These are phyloP conservation scores for Gymnosoma rotundatum DNA, from an alignment of 2,888 invertebrate species.

Conservation along the genomic window DNA sequence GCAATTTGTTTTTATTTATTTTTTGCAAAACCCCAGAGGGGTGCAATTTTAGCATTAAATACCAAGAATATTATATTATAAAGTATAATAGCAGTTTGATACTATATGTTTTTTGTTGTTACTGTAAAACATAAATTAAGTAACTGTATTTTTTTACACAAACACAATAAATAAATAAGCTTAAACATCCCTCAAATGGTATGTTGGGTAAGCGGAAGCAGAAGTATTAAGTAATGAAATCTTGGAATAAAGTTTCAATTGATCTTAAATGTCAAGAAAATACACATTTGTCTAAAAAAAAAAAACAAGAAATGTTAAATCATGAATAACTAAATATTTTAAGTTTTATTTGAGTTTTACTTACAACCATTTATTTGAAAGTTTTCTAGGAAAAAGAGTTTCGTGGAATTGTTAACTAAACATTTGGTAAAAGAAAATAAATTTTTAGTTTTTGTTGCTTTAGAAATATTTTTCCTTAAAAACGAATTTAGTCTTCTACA, in stretches of 20 bases:
- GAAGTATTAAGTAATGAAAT: slow-evolving; percentile 1
- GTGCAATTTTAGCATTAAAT: slow-evolving; percentile 17
- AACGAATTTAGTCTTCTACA: slow-evolving; percentile 28
- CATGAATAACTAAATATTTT: too few relatives aligned
- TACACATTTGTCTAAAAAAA: too few relatives aligned
- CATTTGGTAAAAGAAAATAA: background rate
- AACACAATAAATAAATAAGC: slow-evolving; percentile 25
- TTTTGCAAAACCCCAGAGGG: slow-evolving; percentile 39
- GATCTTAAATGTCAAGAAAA: background rate
- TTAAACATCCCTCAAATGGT: slow-evolving; percentile 44
- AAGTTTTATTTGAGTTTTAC: too few relatives aligned
- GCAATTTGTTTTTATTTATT: slow-evolving; percentile 25
- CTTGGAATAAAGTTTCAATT: background rate
- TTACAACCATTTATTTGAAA: too few relatives aligned
- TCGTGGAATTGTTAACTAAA: too few relatives aligned
- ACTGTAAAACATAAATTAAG: slow-evolving; percentile 63
- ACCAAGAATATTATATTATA: slow-evolving; percentile 31
- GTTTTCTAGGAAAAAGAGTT: too few relatives aligned
- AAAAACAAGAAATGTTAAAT: too few relatives aligned
- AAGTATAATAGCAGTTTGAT: slow-evolving; percentile 40
- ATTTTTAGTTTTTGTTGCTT: background rate
- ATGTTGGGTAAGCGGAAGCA: slow-evolving; percentile 20
- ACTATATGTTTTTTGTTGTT: slow-evolving; percentile 22
- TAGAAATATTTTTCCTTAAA: background rate
- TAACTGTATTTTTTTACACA: slow-evolving; percentile 47